These are phyloP conservation scores for Ptiloglossa arizonensis DNA, from an alignment of 1,140 invertebrate species.

Conservation along the genomic window DNA sequence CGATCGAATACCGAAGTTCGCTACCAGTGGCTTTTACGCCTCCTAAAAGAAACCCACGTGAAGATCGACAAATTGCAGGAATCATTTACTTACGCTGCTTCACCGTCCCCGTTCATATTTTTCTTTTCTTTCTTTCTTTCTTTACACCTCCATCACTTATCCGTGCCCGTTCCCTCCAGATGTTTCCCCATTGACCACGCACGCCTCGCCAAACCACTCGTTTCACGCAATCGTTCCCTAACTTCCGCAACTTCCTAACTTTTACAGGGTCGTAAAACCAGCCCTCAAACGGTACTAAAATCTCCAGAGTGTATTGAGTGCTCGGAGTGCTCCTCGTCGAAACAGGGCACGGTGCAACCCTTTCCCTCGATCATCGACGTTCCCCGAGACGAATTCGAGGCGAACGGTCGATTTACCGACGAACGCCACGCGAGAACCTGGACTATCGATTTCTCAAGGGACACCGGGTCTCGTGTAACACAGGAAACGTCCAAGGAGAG, in stretches of 20 bases:
- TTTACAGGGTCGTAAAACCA: constrained; percentile 22
- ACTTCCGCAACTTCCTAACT: background rate
- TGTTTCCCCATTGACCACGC: background rate
- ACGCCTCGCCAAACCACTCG: background rate
- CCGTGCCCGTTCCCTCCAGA: background rate
- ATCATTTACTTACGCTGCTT: background rate
- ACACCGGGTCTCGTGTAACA: background rate
- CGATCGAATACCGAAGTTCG: background rate
- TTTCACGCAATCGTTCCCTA: constrained; percentile 2
- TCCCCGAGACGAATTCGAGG: background rate
- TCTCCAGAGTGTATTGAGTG: background rate
- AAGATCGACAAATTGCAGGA: background rate
- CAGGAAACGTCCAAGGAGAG: background rate
- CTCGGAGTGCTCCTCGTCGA: background rate
- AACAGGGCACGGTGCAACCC: background rate
- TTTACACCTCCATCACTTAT: background rate
- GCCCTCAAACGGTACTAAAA: background rate
- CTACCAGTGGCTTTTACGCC: background rate
- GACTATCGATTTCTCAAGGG: constrained; percentile 5
- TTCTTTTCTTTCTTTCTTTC: background rate
- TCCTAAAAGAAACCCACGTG: background rate
- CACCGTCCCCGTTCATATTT: background rate
- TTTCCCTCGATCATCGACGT: no score
- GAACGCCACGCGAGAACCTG: background rate
- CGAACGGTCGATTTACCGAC: background rate